Base-by-base conservation (phyloP, 2,797 vertebrate species). In the Enteromius paludinosus region DNA sequence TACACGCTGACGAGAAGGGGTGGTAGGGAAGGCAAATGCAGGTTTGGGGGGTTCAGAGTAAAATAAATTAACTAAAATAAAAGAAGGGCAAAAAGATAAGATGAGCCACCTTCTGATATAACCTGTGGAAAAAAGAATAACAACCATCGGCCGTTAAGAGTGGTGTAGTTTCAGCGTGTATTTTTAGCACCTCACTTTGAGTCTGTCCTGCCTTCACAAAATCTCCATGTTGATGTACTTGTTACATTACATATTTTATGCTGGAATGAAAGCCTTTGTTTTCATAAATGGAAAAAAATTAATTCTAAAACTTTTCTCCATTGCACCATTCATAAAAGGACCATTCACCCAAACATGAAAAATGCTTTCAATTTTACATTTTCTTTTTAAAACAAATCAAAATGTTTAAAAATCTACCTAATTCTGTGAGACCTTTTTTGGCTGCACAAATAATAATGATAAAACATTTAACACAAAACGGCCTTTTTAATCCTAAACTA, bases 91-190 rank as follows among this genome's bases (percentile, higher is more conserved):
- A 71, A 84, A 74, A 59, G 70, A 78, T 84, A 80, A 56, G 69
- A 79, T 79, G 81, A 87, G 84, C 68, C 85, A 73, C 78, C 86
- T 89, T 88, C 86, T 62, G 89, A 84, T 84, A 65, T 77, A 85
- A 89, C 88, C 90, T 90, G 89, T 83, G 86, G 85, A 23, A 87
- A 86, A 90, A 84, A 88, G 85, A 78, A 86, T 77, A 87, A 84
- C 43, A 87, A 72, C 85, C 62, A 62, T 88, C 23, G 85, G 83
- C 54, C 82, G 43, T 61, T 69, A 45, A n/a, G 66, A 73, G 18
- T 82, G 74, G 68, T 82, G 33, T 62, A 30, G 64, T 23, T 77
- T 86, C 86, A 87, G 84, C 65, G 84, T 87, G 87, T 87, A 86
- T 87, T 84, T 86, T 88, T 84, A 86, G 84, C 72, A 87, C 85